These are phyloP conservation scores for Papilio gigon DNA, from an alignment of 2,888 invertebrate genomes.

Conservation along the genomic window DNA sequence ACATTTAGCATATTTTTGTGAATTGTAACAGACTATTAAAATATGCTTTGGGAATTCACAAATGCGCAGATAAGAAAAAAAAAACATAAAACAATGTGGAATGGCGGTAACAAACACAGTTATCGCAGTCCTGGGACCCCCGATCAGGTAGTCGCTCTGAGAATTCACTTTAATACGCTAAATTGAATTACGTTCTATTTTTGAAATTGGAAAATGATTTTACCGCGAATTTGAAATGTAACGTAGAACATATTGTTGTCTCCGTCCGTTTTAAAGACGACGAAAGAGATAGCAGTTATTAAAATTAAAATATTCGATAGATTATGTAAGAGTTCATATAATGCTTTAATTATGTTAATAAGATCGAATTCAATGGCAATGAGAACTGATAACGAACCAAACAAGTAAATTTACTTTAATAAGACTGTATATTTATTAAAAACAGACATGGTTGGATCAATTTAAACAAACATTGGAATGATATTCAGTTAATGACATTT, in stretches of 20 bases:
- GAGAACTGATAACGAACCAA: too few species aligned
- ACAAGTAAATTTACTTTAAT: too few species aligned
- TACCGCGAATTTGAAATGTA: too few species aligned
- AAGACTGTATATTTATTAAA: too few species aligned
- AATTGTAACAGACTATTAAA: constrained; percentile 19
- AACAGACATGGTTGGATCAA: too few species aligned
- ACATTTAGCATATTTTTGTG: constrained; percentile 12
- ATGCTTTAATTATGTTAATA: too few species aligned
- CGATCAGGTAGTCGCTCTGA: constrained; percentile 24
- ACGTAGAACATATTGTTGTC: not conserved
- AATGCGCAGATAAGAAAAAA: constrained; percentile 27
- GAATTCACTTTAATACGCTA: constrained; percentile 17
- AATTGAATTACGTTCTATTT: constrained; percentile 2
- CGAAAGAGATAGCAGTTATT: not conserved
- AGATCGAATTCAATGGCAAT: too few species aligned
- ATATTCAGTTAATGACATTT: too few species aligned
- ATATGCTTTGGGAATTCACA: constrained; percentile 12
- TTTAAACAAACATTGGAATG: too few species aligned
- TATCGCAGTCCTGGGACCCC: constrained; percentile 29
- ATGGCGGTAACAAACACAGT: constrained; percentile 35
- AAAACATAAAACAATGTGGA: constrained; percentile 31
- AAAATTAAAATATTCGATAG: too few species aligned
- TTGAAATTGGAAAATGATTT: constrained; percentile 1
- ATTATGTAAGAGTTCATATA: too few species aligned
- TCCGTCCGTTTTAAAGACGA: not conserved